Base-by-base conservation (phyloP, 2,113 vertebrate genomes). In the Dromas ardeola region DNA sequence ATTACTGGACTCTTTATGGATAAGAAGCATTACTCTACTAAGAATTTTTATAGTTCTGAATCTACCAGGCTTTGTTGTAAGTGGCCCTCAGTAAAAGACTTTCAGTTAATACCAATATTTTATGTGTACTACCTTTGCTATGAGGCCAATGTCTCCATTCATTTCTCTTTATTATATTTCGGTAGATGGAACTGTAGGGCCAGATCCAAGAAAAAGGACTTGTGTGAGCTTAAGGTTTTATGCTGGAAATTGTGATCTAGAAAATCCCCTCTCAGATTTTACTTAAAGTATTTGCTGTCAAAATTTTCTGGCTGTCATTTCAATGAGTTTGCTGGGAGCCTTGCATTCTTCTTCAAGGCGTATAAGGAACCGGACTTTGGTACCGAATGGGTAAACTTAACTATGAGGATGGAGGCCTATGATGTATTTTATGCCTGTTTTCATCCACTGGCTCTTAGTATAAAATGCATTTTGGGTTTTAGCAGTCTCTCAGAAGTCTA, bases 11-110 rank as follows among this genome's bases (percentile, higher is more conserved):
- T 80, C 50, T 90, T 87, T 85, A 88, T 73, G 53, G 43, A 49
- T 52, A 85, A 90, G 81, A 96, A 93, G 17, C 52, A 89, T 88
- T 91, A 88, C n/a, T 91, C n/a, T 74, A 26, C 50, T 87, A 94
- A 77, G 81, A 63, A 58, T 70, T 95, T 95, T 96, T 90, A 78
- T 92, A 73, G 66, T 52, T 88, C 81, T 92, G 85, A 77, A 80
- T 88, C 79, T 86, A 77, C 62, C 19, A 77, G 34, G 14, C 50
- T 94, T 94, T 85, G 49, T 71, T 58, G 21, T 47, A 93, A 87
- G 40, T 5, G 9, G 7, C 6, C 53, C 45, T 85, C 15, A 6
- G 15, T 87, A 88, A 96, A 91, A 89, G 69, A 43, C 27, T 79
- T 69, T 38, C 70, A 81, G 19, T 65, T 88, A 69, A 93, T 81